A percentile compares a stretch with the other conserved stretches of the same genome.
These are phyloP conservation scores for Blomia tropicalis DNA, from an alignment of 2,888 invertebrate genomes.

Conservation along the genomic window DNA sequence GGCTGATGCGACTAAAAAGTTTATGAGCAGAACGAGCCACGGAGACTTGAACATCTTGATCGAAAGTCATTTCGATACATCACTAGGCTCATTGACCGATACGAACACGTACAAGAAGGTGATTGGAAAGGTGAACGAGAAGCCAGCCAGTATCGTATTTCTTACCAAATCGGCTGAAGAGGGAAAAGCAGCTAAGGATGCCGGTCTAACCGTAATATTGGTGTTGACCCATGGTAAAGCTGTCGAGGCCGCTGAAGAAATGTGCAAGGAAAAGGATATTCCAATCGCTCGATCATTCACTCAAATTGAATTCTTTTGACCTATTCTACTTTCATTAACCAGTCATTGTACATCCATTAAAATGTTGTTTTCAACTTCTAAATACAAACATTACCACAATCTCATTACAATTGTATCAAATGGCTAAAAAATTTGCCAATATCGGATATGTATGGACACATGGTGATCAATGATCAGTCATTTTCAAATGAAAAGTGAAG, in stretches of 20 bases:
- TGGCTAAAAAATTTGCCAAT: no score
- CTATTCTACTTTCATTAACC: no score
- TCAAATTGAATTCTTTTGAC: background rate
- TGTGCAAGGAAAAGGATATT: background rate
- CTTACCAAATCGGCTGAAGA: constrained; percentile 22
- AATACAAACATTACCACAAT: no score
- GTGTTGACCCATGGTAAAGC: constrained; percentile 20
- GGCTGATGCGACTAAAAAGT: constrained; percentile 17
- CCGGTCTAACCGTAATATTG: constrained; percentile 15
- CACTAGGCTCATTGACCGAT: constrained; percentile 1
- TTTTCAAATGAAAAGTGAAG: no score
- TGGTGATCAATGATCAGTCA: no score
- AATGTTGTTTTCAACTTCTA: no score
- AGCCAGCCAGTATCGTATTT: constrained; percentile 12
- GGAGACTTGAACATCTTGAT: constrained; percentile 21
- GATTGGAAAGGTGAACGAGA: background rate
- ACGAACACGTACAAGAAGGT: constrained; percentile 11
- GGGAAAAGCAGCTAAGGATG: constrained; percentile 21
- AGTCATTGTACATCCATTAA: no score
- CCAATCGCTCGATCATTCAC: background rate
- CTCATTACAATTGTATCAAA: no score
- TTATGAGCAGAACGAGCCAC: constrained; percentile 17
- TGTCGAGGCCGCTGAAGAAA: background rate
- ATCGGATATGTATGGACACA: no score
- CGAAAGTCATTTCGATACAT: constrained; percentile 14